Conservation (phyloP, 2,113 vertebrate species). For the Callocephalon fimbriatum region DNA sequence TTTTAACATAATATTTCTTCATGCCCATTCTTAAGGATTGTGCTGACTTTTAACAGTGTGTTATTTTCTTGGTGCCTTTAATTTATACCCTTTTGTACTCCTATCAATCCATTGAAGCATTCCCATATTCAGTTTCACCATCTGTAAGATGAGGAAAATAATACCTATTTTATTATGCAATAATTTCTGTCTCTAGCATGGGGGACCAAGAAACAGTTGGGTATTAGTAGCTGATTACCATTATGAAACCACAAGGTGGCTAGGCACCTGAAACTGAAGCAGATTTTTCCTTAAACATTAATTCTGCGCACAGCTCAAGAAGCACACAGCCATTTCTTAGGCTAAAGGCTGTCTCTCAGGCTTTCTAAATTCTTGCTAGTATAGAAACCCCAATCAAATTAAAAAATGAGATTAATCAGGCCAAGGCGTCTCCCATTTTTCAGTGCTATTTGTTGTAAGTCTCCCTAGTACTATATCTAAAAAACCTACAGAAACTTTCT, state of each 20-base stretch:
- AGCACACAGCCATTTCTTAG: background rate
- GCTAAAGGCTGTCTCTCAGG: background rate
- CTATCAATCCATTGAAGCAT: background rate
- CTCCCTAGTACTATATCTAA: background rate
- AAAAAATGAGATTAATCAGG: background rate
- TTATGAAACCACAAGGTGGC: background rate
- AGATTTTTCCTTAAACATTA: background rate
- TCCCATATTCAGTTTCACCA: background rate
- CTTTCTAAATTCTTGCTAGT: background rate
- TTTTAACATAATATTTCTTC: background rate
- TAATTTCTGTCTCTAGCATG: fast-evolving
- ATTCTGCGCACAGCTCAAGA: background rate
- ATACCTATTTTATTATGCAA: background rate
- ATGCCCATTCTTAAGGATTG: background rate
- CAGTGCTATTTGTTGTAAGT: background rate
- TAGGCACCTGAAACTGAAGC: background rate
- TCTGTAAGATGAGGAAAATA: background rate
- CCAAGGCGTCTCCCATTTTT: background rate
- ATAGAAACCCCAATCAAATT: background rate
- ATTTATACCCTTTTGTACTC: background rate
- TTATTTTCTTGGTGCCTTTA: background rate
- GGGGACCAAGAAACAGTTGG: background rate
- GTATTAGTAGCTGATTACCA: background rate
- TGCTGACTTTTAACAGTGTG: background rate
- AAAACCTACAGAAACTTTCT: background rate